A percentile compares a stretch with the other conserved stretches of the same genome.
phyloP scores from a whole-genome alignment of 2,113 vertebrate species.

The Triplophysa tibetana region DNA sequence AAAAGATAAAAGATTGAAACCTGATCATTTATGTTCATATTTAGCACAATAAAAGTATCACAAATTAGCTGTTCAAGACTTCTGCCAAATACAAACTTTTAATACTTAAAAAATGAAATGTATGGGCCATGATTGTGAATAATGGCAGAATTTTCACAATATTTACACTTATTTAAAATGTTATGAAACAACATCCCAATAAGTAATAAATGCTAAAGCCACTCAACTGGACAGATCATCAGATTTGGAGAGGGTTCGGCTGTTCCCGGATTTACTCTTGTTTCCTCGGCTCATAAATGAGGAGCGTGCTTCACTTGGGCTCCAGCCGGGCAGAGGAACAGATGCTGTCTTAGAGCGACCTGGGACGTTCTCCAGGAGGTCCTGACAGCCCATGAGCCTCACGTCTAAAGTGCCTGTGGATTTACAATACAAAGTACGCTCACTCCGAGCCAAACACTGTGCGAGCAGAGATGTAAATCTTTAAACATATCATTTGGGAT shows the following conservation, averaged over 20 bases:
- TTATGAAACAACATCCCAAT: neutral
- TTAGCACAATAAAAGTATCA: no score
- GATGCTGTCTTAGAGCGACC: conserved; percentile 94
- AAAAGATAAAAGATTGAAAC: no score
- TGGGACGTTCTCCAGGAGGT: conserved; percentile 95
- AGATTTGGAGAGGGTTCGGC: conserved; percentile 89
- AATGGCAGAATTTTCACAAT: no score
- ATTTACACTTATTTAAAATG: no score
- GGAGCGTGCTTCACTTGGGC: conserved; percentile 92
- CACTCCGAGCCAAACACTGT: neutral
- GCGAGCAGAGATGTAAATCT: conserved; percentile 1
- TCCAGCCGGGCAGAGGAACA: conserved; percentile 89
- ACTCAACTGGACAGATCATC: conserved; percentile 97
- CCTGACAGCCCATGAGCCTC: conserved; percentile 98
- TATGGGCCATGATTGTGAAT: no score
- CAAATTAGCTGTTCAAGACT: no score
- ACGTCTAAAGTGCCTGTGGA: conserved; percentile 92
- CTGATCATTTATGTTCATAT: no score
- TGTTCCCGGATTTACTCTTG: conserved; percentile 88
- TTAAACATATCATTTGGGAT: conserved; percentile 5
- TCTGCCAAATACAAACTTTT: no score
- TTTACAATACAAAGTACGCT: conserved; percentile 21
- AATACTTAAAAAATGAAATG: no score
- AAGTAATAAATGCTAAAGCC: conserved; percentile 32
- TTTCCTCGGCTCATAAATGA: conserved; percentile 96